These are phyloP conservation scores for Allacma fusca DNA, from an alignment of 2,888 invertebrate species.

Conservation along the genomic window DNA sequence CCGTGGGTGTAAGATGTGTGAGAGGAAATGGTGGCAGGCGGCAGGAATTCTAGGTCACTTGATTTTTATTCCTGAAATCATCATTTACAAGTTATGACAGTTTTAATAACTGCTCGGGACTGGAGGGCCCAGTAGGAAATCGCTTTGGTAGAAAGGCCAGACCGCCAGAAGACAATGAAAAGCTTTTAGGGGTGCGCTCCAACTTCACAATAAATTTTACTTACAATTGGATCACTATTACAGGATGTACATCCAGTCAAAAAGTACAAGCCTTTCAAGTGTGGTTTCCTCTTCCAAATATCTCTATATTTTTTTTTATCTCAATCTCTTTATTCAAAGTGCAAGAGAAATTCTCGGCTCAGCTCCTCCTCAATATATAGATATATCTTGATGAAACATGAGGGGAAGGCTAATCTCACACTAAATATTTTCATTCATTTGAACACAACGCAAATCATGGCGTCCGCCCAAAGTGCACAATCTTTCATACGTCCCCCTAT, in stretches of 20 bases:
- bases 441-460: too few species aligned
- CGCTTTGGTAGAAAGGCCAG: not conserved
- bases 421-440: not conserved
- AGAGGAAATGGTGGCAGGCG: not conserved
- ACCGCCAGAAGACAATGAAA: not conserved
- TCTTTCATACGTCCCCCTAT: too few species aligned
- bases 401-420: not conserved
- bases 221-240: not conserved
- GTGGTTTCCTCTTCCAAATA: not conserved
- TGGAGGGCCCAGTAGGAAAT: not conserved
- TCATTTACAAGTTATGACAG: conserved; percentile 13
- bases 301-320: not conserved
- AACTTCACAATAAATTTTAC: conserved; percentile 4
- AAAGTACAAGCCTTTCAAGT: not conserved
- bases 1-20: not conserved
- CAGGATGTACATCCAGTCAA: not conserved
- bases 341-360: not conserved
- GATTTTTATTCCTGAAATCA: not conserved
- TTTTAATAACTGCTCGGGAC: conserved; percentile 7
- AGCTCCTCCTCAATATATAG: too few species aligned
- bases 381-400: too few species aligned
- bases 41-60: conserved; percentile 9
- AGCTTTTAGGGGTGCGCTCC: not conserved
- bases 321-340: not conserved
- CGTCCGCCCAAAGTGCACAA: not conserved